These are phyloP conservation scores for Oncopodura yosiiana DNA, from an alignment of 1,140 invertebrate genomes.

Conservation along the genomic window DNA sequence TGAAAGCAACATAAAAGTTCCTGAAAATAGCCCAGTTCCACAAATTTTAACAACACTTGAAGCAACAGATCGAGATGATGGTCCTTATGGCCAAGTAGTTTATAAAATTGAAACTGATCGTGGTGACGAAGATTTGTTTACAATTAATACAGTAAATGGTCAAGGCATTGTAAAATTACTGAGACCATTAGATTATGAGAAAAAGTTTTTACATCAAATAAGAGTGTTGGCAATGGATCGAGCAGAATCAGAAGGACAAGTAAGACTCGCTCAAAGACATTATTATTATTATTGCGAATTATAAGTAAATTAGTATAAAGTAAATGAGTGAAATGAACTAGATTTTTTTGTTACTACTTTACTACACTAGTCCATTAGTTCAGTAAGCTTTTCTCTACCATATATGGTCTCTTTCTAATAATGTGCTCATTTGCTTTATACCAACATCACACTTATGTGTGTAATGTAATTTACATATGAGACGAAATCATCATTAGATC, in stretches of 20 bases:
- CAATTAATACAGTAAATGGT: constrained; percentile 70
- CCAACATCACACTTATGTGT: no score
- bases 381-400: no score
- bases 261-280: constrained; percentile 38
- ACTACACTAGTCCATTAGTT: no score
- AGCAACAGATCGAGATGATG: constrained; percentile 79
- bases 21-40: constrained; percentile 60
- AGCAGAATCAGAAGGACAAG: constrained; percentile 61
- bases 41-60: constrained; percentile 67
- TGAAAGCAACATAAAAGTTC: constrained; percentile 64
- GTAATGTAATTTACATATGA: no score
- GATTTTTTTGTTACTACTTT: not conserved
- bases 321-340: not conserved
- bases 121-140: constrained; percentile 62
- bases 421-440: no score
- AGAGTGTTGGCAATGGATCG: constrained; percentile 72
- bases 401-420: no score
- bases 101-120: constrained; percentile 61
- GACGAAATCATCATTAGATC: no score
- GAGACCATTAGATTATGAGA: constrained; percentile 73
- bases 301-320: no score
- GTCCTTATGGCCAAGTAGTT: constrained; percentile 63
- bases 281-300: constrained; percentile 2
- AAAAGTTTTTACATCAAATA: constrained; percentile 76
- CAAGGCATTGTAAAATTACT: constrained; percentile 73